These are phyloP conservation scores for Synergus gifuensis DNA, from an alignment of 2,888 invertebrate species.

Conservation along the genomic window DNA sequence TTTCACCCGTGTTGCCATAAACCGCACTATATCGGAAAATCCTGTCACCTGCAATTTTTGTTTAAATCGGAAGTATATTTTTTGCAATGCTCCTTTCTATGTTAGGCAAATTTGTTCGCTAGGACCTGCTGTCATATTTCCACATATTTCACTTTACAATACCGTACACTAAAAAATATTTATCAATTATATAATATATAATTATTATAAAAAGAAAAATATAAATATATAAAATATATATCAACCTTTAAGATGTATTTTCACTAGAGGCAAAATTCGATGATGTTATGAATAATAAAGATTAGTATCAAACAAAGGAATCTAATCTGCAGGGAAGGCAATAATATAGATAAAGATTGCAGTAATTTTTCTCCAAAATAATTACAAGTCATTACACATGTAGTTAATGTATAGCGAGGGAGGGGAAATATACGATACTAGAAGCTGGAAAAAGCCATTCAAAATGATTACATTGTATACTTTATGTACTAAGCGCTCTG, in stretches of 20 bases:
- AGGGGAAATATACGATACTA: background rate
- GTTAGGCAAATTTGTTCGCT: background rate
- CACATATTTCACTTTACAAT: too few species aligned
- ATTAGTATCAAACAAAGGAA: too few species aligned
- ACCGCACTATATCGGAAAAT: background rate
- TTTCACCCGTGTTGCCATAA: background rate
- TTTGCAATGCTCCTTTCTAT: background rate
- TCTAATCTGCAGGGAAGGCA: background rate
- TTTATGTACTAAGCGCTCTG: slow-evolving; percentile 14
- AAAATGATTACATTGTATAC: slow-evolving; percentile 5
- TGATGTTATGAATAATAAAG: too few species aligned
- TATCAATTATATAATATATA: too few species aligned
- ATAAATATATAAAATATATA: too few species aligned
- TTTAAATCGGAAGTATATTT: background rate
- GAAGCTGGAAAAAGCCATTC: slow-evolving; percentile 17
- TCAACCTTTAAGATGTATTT: too few species aligned
- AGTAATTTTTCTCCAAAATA: background rate
- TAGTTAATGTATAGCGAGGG: background rate
- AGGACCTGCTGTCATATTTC: too few species aligned
- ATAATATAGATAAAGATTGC: background rate
- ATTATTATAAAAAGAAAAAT: too few species aligned
- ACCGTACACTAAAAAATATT: too few species aligned
- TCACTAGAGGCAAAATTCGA: too few species aligned
- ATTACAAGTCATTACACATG: background rate
- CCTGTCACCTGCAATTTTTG: background rate